Base-by-base conservation (phyloP, 2,797 vertebrate species). In the Lophius americanus region DNA sequence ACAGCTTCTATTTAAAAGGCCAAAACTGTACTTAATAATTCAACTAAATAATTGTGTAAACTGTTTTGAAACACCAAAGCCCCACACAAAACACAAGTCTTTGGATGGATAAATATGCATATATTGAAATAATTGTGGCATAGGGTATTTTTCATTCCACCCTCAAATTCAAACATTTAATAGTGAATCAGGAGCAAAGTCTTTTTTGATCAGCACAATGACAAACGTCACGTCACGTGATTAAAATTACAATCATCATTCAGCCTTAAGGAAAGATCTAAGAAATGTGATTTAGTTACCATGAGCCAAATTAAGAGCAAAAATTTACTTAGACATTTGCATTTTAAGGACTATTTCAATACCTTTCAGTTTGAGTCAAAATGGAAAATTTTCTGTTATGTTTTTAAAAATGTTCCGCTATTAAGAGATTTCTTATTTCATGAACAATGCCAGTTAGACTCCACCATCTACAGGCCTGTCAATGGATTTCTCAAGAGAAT, bases 1-100 rank as follows among this genome's bases (percentile, higher is more conserved):
- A 61, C 41, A 6, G 43, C 7, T 32, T 39, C 32, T 75, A 11
- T 6, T n/a, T n/a, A 37, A 54, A 60, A 44, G 8, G 23, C 23
- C 23, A 23, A 23, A 32, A 46, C 36, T 51, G 8, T 60, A 50
- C 9, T 12, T 12, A 4, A 12, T 5, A 42, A 7, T 43, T n/a
- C 52, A 32, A 64, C 48, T 7, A 64, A 64, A 47, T 37, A 4
- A 46, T 51, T 64, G 47, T 37, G 38, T 63, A 37, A 68, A 51
- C 11, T 44, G 13, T 39, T 53, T 49, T 58, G 14, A 49, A 53
- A 14, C 7, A n/a, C 3, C 38, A 46, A 23, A 23, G 2, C 23
- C 23, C 32, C 41, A 51, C 9, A 36, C 3, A 49, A 54, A 23
- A 59, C 6, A 54, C 14, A 62, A 54, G 58, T 68, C 5, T 50